Evolutionary conservation across 2,888 invertebrate genomes (phyloP).

Genomic region (Ophraella communa): DNA sequence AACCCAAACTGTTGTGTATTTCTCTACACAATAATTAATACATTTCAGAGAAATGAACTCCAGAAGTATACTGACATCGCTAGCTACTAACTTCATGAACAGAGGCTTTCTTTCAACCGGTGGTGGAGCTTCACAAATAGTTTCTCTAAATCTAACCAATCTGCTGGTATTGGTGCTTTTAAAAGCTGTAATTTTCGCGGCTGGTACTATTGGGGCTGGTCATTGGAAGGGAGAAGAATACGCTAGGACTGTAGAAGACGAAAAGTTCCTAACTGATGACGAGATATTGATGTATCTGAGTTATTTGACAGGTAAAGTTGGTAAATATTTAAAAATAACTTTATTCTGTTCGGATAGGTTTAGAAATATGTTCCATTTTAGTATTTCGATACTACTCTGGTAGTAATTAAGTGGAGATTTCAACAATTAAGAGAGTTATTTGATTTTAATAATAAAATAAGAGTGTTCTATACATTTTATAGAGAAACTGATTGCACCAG

Average conservation of each 20-base stretch:
- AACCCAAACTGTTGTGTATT: too few species aligned
- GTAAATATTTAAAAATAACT: too few species aligned
- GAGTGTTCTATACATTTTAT: too few species aligned
- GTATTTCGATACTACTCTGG: too few species aligned
- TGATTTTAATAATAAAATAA: too few species aligned
- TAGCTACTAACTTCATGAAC: conserved; percentile 53
- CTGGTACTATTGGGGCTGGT: conserved; percentile 77
- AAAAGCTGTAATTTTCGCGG: conserved; percentile 82
- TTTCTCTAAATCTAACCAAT: conserved; percentile 84
- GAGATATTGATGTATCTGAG: conserved; percentile 75
- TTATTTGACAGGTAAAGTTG: conserved; percentile 65
- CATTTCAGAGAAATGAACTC: conserved; percentile 55
- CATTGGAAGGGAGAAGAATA: conserved; percentile 55
- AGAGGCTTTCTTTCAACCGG: conserved; percentile 50
- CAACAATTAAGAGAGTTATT: too few species aligned
- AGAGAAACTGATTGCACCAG: too few species aligned
- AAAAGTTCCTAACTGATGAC: conserved; percentile 66
- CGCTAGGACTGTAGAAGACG: conserved; percentile 65
- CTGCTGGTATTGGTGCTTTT: conserved; percentile 78
- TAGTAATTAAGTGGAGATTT: too few species aligned
- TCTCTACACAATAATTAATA: too few species aligned
- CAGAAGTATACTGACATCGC: conserved; percentile 50
- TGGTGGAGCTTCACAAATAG: conserved; percentile 61
- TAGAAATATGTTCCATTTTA: too few species aligned
- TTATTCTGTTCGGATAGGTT: too few species aligned